phyloP scores from a whole-genome alignment of 1,140 invertebrate species.

The Macrosteles quadrilineatus region DNA sequence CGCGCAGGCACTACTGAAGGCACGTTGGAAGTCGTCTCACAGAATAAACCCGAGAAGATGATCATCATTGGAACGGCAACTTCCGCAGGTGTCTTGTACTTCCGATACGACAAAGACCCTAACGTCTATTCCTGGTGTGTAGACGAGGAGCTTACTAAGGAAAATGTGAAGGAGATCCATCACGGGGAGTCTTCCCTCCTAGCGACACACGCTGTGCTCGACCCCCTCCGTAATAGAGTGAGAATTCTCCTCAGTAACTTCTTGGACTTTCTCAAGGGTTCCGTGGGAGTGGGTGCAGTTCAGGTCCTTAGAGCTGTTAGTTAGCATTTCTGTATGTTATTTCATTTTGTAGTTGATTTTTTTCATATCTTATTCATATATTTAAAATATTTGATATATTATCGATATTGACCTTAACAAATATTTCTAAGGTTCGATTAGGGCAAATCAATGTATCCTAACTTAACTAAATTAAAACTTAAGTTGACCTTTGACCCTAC shows the following conservation, averaged over 20 bases:
- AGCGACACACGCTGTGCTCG: slow-evolving; percentile 51
- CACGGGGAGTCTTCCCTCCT: slow-evolving; percentile 51
- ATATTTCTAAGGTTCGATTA: no score
- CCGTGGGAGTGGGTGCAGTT: slow-evolving; percentile 59
- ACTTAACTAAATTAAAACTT: no score
- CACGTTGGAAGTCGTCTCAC: slow-evolving; percentile 26
- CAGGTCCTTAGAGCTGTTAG: slow-evolving; percentile 48
- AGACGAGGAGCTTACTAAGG: neutral
- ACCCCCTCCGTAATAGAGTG: slow-evolving; percentile 57
- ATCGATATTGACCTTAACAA: no score
- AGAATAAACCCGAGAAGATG: slow-evolving; percentile 34
- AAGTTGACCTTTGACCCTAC: no score
- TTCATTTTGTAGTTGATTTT: no score
- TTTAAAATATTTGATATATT: no score
- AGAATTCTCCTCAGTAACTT: slow-evolving; percentile 63
- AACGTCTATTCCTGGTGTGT: neutral
- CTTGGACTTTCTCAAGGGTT: slow-evolving; percentile 61
- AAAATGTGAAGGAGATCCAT: neutral
- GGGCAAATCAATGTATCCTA: no score
- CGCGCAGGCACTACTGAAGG: slow-evolving; percentile 19
- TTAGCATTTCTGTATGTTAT: no score
- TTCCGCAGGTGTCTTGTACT: slow-evolving; percentile 33
- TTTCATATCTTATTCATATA: no score
- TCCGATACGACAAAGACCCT: slow-evolving; percentile 17
- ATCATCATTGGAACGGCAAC: slow-evolving; percentile 37